These are phyloP conservation scores for Anthoptus insignis DNA, from an alignment of 2,888 invertebrate species.

Conservation along the genomic window DNA sequence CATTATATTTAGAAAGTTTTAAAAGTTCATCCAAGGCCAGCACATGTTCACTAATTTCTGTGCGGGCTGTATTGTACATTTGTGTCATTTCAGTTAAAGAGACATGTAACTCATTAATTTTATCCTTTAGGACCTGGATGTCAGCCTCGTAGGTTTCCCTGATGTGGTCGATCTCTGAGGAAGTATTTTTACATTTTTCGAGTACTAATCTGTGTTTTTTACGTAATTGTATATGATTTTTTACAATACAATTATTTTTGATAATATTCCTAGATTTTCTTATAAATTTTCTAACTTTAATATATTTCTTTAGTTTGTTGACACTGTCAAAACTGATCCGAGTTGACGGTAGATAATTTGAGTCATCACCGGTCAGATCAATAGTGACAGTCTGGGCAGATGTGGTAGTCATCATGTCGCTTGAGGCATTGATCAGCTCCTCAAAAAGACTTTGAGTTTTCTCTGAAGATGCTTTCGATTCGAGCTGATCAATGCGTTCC, in stretches of 20 bases:
- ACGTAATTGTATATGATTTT: background rate
- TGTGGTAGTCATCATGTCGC: background rate
- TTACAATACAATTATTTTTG: background rate
- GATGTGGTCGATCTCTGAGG: background rate
- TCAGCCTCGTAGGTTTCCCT: background rate
- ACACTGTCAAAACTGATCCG: background rate
- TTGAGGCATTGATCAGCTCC: background rate
- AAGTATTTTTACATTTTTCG: background rate
- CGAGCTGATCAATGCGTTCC: constrained; percentile 1
- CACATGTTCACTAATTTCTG: background rate
- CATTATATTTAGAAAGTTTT: constrained; percentile 1
- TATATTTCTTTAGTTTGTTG: background rate
- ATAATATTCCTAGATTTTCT: background rate
- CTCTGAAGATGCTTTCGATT: background rate
- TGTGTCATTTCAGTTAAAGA: background rate
- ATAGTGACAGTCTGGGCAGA: background rate
- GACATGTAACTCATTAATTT: background rate
- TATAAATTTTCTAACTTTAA: background rate
- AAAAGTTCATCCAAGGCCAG: background rate
- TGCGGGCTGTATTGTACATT: background rate
- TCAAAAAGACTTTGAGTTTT: background rate
- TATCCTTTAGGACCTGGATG: background rate
- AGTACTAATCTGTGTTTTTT: background rate
- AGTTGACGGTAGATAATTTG: background rate
- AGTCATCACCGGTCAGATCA: constrained; percentile 6